Conservation (phyloP, 1,140 invertebrate genomes). For the Polyergus mexicanus region DNA sequence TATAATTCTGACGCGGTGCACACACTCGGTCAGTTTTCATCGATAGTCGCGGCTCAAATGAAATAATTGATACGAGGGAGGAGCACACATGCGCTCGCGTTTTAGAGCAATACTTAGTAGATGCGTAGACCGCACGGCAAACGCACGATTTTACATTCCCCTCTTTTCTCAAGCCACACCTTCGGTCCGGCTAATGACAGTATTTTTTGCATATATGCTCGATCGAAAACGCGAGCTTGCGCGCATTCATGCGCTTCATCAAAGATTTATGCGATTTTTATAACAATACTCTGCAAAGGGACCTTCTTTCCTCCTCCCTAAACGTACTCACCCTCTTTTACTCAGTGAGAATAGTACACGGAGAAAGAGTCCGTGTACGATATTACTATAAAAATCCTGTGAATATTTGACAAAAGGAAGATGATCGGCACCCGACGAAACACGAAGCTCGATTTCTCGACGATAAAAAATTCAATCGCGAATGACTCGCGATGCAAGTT, state of each 20-base stretch:
- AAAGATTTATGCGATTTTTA: constrained; percentile 79
- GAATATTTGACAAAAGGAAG: constrained; percentile 70
- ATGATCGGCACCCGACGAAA: constrained; percentile 53
- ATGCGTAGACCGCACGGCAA: constrained; percentile 14
- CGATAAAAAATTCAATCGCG: constrained; percentile 82
- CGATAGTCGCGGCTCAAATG: constrained; percentile 25
- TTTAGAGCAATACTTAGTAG: constrained; percentile 37
- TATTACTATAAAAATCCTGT: constrained; percentile 74
- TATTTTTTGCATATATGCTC: constrained; percentile 63
- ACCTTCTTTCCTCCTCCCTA: background rate
- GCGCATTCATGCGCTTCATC: constrained; percentile 60
- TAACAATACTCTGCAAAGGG: constrained; percentile 52
- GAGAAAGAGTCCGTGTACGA: constrained; percentile 50
- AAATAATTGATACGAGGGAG: constrained; percentile 45
- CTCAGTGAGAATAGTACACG: constrained; percentile 1
- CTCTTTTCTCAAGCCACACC: constrained; percentile 45
- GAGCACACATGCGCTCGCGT: constrained; percentile 22
- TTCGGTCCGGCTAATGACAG: constrained; percentile 59
- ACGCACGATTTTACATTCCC: constrained; percentile 55
- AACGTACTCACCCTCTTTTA: background rate
- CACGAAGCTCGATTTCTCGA: constrained; percentile 63
- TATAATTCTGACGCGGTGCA: constrained; percentile 35
- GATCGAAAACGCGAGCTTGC: constrained; percentile 69
- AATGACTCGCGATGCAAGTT: constrained; percentile 81
- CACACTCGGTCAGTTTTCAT: constrained; percentile 28